These are phyloP conservation scores for Sinocyclocheilus rhinocerous DNA, from an alignment of 2,113 vertebrate genomes.

Conservation along the genomic window DNA sequence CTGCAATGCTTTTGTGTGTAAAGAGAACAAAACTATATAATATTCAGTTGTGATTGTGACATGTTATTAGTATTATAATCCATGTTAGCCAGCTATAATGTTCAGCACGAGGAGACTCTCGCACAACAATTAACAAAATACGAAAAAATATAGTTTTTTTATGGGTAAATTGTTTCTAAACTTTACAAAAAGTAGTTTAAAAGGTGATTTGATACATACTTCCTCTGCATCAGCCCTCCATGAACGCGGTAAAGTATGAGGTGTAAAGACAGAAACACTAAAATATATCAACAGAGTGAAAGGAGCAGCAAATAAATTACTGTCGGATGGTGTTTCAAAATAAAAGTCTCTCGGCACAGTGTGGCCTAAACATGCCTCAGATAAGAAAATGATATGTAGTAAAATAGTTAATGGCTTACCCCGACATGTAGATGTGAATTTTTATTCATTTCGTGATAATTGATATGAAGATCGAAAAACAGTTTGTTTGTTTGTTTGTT, in stretches of 20 bases:
- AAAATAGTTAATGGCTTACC: background rate
- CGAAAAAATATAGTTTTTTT: background rate
- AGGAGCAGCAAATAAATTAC: background rate
- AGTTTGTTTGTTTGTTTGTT: no score
- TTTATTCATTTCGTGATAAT: background rate
- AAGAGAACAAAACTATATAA: background rate
- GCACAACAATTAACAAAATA: background rate
- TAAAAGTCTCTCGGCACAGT: background rate
- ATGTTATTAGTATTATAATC: background rate
- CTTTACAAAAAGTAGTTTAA: background rate
- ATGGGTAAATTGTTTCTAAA: no score
- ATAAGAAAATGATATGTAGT: background rate
- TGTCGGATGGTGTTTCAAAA: background rate
- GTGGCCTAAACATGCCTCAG: background rate
- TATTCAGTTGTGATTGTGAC: background rate
- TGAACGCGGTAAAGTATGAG: conserved; percentile 1
- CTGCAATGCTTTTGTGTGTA: background rate
- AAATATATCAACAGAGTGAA: background rate
- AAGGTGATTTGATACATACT: background rate
- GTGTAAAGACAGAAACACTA: background rate
- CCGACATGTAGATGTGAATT: background rate
- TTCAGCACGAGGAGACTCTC: background rate
- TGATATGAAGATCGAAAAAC: background rate
- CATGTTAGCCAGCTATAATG: background rate
- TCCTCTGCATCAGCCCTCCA: background rate